Evolutionary conservation across 2,797 vertebrate species (phyloP).

Genomic region (Coendou prehensilis): DNA sequence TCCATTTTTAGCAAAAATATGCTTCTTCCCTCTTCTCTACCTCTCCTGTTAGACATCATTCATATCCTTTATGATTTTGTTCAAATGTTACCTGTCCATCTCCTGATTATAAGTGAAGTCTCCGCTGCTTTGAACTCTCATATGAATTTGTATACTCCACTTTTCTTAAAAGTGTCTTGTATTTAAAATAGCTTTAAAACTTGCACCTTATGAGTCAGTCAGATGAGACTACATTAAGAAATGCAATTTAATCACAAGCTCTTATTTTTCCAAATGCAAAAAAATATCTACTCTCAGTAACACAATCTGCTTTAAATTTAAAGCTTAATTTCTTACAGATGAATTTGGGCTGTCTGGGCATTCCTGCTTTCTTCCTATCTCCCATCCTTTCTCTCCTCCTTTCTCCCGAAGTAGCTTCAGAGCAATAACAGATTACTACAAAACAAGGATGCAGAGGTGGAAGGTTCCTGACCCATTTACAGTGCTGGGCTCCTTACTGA

Average conservation of each 20-base stretch:
- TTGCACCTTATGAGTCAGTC: background rate
- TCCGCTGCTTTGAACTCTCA: background rate
- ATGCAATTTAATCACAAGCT: background rate
- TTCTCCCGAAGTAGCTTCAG: background rate
- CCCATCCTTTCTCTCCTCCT: background rate
- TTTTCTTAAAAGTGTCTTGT: background rate
- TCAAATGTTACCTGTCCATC: constrained; percentile 11
- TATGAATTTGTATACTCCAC: background rate
- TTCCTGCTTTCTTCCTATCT: background rate
- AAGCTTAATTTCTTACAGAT: background rate
- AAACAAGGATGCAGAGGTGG: background rate
- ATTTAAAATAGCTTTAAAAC: constrained; percentile 6
- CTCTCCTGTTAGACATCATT: background rate
- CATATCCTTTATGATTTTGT: background rate
- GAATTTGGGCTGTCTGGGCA: background rate
- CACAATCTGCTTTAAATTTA: background rate
- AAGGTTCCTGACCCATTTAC: too few species aligned
- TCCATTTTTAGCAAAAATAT: background rate
- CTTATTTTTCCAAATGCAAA: constrained; percentile 27
- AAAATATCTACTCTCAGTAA: background rate
- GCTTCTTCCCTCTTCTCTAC: background rate
- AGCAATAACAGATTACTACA: background rate
- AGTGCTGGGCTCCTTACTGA: background rate
- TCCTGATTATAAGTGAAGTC: background rate
- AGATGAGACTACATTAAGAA: background rate